These are phyloP conservation scores for Chalcosyrphus nemorum DNA, from an alignment of 2,888 invertebrate genomes.

Conservation along the genomic window DNA sequence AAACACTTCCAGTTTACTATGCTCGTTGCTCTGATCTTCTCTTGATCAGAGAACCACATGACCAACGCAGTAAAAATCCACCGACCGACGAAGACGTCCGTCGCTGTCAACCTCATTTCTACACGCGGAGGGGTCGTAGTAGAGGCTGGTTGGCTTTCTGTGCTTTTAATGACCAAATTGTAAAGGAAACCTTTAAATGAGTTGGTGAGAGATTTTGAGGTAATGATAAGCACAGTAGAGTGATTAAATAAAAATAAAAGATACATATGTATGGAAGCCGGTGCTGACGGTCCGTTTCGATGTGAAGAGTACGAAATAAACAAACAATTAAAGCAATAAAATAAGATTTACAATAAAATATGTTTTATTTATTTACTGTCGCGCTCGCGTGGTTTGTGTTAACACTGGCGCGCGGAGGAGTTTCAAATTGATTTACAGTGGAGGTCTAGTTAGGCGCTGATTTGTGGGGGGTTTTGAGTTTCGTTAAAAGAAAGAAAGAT, in stretches of 20 bases:
- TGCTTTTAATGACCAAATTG: conserved; percentile 48
- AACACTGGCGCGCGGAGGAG: conserved; percentile 13
- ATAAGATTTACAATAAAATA: conserved; percentile 39
- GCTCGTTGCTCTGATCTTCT: not conserved
- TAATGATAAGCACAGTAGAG: conserved; percentile 26
- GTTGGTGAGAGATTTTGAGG: conserved; percentile 24
- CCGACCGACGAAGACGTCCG: not conserved
- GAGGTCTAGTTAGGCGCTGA: conserved; percentile 38
- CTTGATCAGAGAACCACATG: conserved; percentile 53
- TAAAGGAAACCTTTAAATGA: conserved; percentile 50
- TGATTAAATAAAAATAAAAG: conserved; percentile 24
- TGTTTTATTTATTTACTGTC: conserved; percentile 50
- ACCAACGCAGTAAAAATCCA: conserved; percentile 34
- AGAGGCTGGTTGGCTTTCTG: conserved; percentile 12
- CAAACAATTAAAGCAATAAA: conserved; percentile 45
- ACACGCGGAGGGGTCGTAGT: not conserved
- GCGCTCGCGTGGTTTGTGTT: conserved; percentile 13
- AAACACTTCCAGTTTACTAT: not conserved
- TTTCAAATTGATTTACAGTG: conserved; percentile 30
- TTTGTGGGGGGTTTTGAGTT: conserved; percentile 24
- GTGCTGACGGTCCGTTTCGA: not conserved
- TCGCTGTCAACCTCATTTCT: not conserved
- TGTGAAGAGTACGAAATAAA: conserved; percentile 4
- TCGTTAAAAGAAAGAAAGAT: not conserved
- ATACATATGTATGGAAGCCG: not conserved